phyloP scores from a whole-genome alignment of 2,797 vertebrate genomes.

The Pogonophryne albipinna region DNA sequence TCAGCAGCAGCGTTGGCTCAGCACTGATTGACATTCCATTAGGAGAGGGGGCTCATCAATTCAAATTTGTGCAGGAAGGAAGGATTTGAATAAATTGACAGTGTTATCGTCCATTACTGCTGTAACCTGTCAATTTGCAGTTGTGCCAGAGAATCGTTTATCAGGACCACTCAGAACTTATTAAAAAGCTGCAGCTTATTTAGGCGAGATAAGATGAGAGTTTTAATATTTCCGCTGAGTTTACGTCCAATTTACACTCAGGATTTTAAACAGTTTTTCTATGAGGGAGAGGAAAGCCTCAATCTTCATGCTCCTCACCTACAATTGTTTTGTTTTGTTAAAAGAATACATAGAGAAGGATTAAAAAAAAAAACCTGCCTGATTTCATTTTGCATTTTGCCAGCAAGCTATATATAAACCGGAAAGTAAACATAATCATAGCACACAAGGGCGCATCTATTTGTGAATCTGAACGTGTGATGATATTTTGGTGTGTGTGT shows the following conservation, averaged over 20 bases:
- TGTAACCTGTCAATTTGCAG: conserved; percentile 84
- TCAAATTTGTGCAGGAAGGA: conserved; percentile 79
- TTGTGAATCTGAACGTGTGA: conserved; percentile 59
- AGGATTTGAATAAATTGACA: conserved; percentile 88
- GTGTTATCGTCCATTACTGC: conserved; percentile 82
- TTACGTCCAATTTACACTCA: conserved; percentile 66
- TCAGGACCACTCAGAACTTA: conserved; percentile 77
- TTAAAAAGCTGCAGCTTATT: conserved; percentile 76
- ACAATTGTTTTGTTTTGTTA: conserved; percentile 58
- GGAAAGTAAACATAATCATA: conserved; percentile 43
- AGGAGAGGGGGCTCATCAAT: conserved; percentile 84
- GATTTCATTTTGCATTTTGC: conserved; percentile 25
- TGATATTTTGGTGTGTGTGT: conserved; percentile 30
- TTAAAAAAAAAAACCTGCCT: conserved; percentile 16
- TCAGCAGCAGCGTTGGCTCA: conserved; percentile 76
- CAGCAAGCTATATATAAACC: conserved; percentile 57
- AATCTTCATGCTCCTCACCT: conserved; percentile 33
- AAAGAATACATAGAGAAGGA: conserved; percentile 33
- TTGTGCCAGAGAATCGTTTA: conserved; percentile 77
- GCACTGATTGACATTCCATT: conserved; percentile 86
- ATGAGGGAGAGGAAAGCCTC: conserved; percentile 27
- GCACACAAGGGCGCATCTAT: conserved; percentile 41
- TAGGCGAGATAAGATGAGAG: conserved; percentile 71
- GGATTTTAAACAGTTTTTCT: conserved; percentile 47
- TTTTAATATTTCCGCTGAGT: conserved; percentile 72